These are phyloP conservation scores for Dilophus febrilis DNA, from an alignment of 2,888 invertebrate species.

Conservation along the genomic window DNA sequence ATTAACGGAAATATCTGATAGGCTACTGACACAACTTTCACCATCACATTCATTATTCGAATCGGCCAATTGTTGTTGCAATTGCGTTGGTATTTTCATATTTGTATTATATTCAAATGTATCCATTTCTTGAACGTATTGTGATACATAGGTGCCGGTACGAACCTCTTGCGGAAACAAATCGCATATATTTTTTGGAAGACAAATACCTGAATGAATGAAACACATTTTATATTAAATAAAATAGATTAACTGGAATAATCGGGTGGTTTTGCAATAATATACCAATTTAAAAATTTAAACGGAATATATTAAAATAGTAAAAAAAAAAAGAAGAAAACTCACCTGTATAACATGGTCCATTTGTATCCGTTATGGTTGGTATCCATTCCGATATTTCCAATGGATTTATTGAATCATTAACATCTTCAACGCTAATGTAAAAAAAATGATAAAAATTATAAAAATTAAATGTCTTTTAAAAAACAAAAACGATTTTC, in stretches of 20 bases:
- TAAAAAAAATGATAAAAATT: background rate
- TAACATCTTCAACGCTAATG: slow-evolving; percentile 21
- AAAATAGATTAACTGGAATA: background rate
- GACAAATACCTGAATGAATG: slow-evolving; percentile 21
- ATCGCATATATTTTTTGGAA: slow-evolving; percentile 29
- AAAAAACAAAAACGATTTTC: background rate
- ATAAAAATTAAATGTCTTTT: background rate
- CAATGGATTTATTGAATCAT: slow-evolving; percentile 19
- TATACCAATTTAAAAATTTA: background rate
- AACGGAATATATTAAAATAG: background rate
- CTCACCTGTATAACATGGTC: slow-evolving; percentile 27
- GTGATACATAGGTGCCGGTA: slow-evolving; percentile 27
- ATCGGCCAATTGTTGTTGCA: slow-evolving; percentile 21
- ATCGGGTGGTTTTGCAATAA: background rate
- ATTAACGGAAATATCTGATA: slow-evolving; percentile 27
- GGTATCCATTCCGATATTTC: background rate
- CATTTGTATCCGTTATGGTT: slow-evolving; percentile 20
- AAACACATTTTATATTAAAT: too few relatives aligned
- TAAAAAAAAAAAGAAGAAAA: background rate
- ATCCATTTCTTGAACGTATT: slow-evolving; percentile 27
- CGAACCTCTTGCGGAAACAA: slow-evolving; percentile 24
- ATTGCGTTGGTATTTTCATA: too few relatives aligned
- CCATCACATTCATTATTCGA: slow-evolving; percentile 26
- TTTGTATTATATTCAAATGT: slow-evolving; percentile 14
- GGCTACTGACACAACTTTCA: slow-evolving; percentile 29